phyloP scores from a whole-genome alignment of 2,113 vertebrate genomes.

The Sebastes fasciatus region DNA sequence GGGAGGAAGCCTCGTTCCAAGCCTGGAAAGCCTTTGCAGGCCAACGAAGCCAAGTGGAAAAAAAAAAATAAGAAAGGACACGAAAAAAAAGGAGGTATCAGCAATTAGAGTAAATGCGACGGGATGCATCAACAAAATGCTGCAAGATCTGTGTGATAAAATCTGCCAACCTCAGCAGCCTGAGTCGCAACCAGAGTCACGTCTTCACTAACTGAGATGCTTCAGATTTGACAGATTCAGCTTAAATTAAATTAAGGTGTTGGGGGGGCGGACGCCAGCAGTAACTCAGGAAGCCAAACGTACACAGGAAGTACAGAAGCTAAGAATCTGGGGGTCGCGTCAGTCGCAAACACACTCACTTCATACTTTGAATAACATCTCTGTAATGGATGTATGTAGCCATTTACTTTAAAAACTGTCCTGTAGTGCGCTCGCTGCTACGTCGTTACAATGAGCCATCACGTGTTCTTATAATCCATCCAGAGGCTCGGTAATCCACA shows the following conservation, averaged over 20 bases:
- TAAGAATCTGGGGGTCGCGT: too few species aligned
- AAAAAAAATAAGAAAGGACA: slow-evolving; percentile 29
- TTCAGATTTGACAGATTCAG: slow-evolving; percentile 3
- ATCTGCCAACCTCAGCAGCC: slow-evolving; percentile 16
- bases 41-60: slow-evolving; percentile 23
- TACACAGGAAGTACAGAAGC: neutral
- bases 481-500: too few species aligned
- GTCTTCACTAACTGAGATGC: slow-evolving; percentile 25
- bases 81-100: neutral
- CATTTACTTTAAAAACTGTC: too few species aligned
- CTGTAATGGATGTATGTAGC: too few species aligned
- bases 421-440: too few species aligned
- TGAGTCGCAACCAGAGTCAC: neutral
- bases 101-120: slow-evolving; percentile 28
- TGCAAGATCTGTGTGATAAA: neutral
- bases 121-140: slow-evolving; percentile 18
- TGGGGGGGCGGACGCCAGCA: neutral
- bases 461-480: too few species aligned
- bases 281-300: slow-evolving; percentile 3
- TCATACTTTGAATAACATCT: too few species aligned
- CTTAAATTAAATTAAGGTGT: slow-evolving; percentile 37
- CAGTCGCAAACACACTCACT: too few species aligned
- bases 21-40: slow-evolving; percentile 10
- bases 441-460: too few species aligned
- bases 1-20: slow-evolving; percentile 21